Evolutionary conservation across 1,140 invertebrate species (phyloP).

Genomic region (Tetranychus cinnabarinus): DNA sequence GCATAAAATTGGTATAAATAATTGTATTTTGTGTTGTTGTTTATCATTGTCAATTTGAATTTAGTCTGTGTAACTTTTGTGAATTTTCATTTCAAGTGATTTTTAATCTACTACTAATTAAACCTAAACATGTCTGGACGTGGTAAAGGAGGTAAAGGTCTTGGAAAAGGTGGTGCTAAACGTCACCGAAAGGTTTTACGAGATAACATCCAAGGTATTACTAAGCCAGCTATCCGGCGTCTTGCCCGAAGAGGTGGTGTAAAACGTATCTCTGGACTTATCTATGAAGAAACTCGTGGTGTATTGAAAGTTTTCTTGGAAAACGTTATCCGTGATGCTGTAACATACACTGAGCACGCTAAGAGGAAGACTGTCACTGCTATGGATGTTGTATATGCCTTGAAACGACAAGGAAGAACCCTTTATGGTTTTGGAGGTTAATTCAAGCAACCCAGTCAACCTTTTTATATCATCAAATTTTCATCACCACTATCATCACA

Average conservation of each 20-base stretch:
- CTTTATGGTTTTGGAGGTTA: constrained; percentile 35
- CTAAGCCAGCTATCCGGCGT: constrained; percentile 36
- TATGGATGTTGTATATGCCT: constrained; percentile 64
- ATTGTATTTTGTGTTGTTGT: not conserved
- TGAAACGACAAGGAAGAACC: constrained; percentile 51
- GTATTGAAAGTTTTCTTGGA: constrained; percentile 53
- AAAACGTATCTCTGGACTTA: constrained; percentile 43
- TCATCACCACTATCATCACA: no score
- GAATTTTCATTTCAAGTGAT: not conserved
- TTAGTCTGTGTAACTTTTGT: not conserved
- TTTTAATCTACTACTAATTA: not conserved
- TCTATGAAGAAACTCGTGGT: constrained; percentile 42
- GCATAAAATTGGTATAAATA: not conserved
- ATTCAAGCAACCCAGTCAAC: not conserved
- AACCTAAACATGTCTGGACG: constrained; percentile 18
- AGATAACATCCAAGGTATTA: constrained; percentile 51
- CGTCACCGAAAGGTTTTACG: constrained; percentile 26
- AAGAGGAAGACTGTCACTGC: constrained; percentile 58
- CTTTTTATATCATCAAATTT: no score
- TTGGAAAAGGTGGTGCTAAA: constrained; percentile 23
- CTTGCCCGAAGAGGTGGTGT: constrained; percentile 46
- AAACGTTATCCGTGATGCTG: constrained; percentile 54
- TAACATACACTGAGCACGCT: constrained; percentile 58
- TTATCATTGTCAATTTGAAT: not conserved
- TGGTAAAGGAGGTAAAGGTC: constrained; percentile 22